Evolutionary conservation across 2,888 invertebrate species (phyloP).

Genomic region (Cheilosia vulpina): DNA sequence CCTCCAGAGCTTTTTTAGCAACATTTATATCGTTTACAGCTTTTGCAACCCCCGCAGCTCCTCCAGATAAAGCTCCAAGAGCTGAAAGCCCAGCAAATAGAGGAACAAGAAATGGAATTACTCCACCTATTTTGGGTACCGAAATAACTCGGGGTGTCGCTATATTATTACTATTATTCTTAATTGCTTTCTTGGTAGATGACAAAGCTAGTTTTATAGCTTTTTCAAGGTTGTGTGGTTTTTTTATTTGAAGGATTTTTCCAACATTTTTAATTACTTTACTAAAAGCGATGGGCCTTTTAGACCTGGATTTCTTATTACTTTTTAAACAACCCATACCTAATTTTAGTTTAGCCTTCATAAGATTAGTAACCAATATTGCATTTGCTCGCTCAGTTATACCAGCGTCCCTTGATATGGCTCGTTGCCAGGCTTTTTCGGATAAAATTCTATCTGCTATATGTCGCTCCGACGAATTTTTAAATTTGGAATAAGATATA

Average conservation of each 20-base stretch:
- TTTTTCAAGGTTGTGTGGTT: slow-evolving; percentile 51
- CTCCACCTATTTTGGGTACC: slow-evolving; percentile 79
- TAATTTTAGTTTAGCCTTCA: slow-evolving; percentile 59
- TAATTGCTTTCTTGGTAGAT: slow-evolving; percentile 21
- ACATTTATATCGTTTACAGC: not conserved
- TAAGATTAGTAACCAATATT: slow-evolving; percentile 41
- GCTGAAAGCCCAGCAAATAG: not conserved
- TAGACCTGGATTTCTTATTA: too few species aligned
- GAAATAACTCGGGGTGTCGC: slow-evolving; percentile 77
- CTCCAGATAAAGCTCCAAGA: not conserved
- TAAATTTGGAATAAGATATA: slow-evolving; percentile 40
- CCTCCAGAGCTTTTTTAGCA: slow-evolving; percentile 76
- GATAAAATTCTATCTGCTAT: slow-evolving; percentile 40
- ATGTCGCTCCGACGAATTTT: slow-evolving; percentile 1
- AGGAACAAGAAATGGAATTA: slow-evolving; percentile 63
- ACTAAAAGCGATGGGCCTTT: too few species aligned
- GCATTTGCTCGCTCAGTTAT: slow-evolving; percentile 49
- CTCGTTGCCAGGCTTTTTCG: slow-evolving; percentile 55
- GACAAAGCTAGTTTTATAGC: slow-evolving; percentile 68
- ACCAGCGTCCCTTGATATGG: slow-evolving; percentile 51
- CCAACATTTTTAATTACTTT: too few species aligned
- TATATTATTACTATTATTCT: slow-evolving; percentile 37
- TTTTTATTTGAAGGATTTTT: slow-evolving; percentile 22
- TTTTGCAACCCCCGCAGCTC: not conserved
- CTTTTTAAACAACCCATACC: too few species aligned